These are phyloP conservation scores for Tethea ocularis DNA, from an alignment of 2,888 invertebrate species.

Conservation along the genomic window DNA sequence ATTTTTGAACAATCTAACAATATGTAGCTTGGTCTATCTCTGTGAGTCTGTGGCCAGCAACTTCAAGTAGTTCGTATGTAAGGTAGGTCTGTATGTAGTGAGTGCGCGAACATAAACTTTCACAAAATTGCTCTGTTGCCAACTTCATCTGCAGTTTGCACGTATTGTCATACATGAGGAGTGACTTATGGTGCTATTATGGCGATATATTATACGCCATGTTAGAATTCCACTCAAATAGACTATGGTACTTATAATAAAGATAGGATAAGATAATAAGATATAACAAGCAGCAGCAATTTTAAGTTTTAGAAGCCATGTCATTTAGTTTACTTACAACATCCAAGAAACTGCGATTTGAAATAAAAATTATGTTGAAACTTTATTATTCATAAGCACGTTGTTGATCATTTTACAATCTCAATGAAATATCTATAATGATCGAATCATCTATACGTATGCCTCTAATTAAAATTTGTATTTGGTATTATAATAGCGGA, in stretches of 20 bases:
- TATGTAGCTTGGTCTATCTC: neutral
- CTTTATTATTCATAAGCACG: constrained; percentile 10
- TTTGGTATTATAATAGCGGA: constrained; percentile 29
- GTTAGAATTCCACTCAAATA: neutral
- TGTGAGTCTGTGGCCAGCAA: neutral
- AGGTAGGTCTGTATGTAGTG: neutral
- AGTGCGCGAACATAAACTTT: neutral
- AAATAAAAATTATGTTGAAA: neutral
- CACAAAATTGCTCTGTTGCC: constrained; percentile 2
- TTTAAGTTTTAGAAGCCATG: neutral
- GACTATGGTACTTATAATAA: neutral
- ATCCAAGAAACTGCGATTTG: neutral
- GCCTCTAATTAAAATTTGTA: constrained; percentile 2
- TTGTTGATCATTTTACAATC: constrained; percentile 6
- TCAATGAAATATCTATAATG: neutral
- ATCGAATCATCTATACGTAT: neutral
- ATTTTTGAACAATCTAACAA: no score
- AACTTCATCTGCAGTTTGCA: constrained; percentile 7
- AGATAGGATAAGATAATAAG: no score
- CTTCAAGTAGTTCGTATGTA: neutral
- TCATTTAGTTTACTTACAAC: neutral
- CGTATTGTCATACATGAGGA: neutral
- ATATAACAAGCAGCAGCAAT: neutral
- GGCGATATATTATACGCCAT: neutral
- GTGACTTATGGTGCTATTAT: neutral